A percentile compares a stretch with the other conserved stretches of the same genome.
Evolutionary conservation across 2,113 vertebrate genomes (phyloP).

Genomic region (Anguilla rostrata): DNA sequence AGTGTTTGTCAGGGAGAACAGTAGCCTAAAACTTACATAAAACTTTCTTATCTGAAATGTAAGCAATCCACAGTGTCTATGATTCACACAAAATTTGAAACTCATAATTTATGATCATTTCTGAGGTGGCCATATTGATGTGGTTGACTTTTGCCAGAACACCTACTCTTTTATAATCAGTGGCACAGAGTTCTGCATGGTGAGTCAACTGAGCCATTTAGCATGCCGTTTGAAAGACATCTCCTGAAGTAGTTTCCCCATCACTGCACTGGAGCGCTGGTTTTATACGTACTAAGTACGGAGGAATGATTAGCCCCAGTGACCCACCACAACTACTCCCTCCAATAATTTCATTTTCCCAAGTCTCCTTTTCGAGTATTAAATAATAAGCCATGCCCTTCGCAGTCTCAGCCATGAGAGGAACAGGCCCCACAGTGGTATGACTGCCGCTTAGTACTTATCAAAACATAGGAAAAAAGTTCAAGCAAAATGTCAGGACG

Average conservation of each 20-base stretch:
- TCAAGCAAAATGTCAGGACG: neutral
- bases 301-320: no score
- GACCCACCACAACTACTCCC: no score
- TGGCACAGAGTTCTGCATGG: neutral
- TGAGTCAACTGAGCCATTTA: neutral
- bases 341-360: neutral
- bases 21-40: no score
- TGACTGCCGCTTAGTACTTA: neutral
- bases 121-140: neutral
- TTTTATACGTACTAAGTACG: no score
- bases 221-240: neutral
- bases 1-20: no score
- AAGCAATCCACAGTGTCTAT: no score
- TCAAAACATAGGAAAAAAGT: neutral
- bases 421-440: neutral
- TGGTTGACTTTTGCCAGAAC: neutral
- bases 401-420: neutral
- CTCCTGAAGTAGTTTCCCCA: neutral
- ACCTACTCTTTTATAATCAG: neutral
- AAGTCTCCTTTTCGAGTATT: neutral
- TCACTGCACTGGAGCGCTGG: neutral
- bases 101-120: neutral
- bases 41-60: no score
- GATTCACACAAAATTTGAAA: no score
- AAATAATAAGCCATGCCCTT: neutral